A percentile compares a stretch with the other conserved stretches of the same genome.
Evolutionary conservation across 2,888 invertebrate species (phyloP).

Genomic region (Mycalesis mineus): DNA sequence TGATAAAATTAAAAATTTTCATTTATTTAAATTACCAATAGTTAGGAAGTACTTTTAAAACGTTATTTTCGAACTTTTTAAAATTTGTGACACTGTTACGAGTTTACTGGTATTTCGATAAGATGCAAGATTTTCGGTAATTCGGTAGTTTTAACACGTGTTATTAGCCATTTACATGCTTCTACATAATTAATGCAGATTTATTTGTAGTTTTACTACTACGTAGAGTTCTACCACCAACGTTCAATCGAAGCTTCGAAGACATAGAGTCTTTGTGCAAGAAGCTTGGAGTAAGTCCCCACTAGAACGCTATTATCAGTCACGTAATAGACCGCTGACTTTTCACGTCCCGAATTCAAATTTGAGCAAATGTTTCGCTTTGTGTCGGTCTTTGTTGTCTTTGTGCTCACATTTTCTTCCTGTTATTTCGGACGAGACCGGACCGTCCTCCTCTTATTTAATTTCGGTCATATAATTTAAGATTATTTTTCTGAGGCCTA

Average conservation of each 20-base stretch:
- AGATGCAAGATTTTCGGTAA: no score
- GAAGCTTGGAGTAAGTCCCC: conserved; percentile 35
- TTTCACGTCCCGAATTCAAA: conserved; percentile 66
- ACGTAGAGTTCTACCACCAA: neutral
- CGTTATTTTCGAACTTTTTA: no score
- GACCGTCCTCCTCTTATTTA: conserved; percentile 47
- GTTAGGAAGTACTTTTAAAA: no score
- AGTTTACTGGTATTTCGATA: no score
- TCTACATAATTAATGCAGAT: no score
- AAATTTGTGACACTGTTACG: no score
- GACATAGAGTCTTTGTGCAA: conserved; percentile 36
- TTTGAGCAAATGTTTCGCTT: conserved; percentile 66
- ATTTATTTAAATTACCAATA: no score
- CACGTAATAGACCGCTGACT: conserved; percentile 66
- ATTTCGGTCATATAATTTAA: conserved; percentile 39
- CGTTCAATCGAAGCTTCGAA: no score
- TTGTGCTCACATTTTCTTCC: conserved; percentile 55
- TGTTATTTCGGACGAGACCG: conserved; percentile 47
- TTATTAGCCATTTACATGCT: no score
- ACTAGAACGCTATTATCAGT: conserved; percentile 65
- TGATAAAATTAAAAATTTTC: no score
- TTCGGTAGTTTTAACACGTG: no score
- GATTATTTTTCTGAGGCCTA: conserved; percentile 17
- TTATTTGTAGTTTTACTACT: neutral
- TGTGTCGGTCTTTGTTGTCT: conserved; percentile 47